These are phyloP conservation scores for Bambusicola thoracicus DNA, from an alignment of 2,113 vertebrate genomes.

Conservation along the genomic window DNA sequence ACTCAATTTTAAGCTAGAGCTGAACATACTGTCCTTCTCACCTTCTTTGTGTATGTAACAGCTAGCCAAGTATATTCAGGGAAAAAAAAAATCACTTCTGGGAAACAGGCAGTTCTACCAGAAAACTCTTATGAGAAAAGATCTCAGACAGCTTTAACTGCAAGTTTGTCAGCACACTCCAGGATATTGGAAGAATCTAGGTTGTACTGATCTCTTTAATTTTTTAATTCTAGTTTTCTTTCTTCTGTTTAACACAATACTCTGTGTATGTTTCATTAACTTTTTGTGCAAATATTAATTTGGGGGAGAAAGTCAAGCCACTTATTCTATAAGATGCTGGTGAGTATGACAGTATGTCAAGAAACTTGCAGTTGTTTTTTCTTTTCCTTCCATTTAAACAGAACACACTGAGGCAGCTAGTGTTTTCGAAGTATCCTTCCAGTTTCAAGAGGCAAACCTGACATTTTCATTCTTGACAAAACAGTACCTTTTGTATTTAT, in stretches of 20 bases:
- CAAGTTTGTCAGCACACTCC: not conserved
- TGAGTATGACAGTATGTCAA: not conserved
- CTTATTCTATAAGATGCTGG: not conserved
- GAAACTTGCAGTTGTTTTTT: not conserved
- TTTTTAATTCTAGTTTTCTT: not conserved
- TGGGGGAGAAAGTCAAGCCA: not conserved
- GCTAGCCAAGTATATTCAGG: not conserved
- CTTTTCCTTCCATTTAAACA: not conserved
- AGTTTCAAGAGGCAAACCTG: not conserved
- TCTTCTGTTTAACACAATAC: not conserved
- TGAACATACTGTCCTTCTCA: not conserved
- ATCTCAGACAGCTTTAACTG: not conserved
- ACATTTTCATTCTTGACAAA: not conserved
- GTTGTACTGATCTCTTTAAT: not conserved
- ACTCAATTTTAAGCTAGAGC: not conserved
- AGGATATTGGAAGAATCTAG: not conserved
- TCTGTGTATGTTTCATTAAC: not conserved
- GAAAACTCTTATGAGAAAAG: not conserved
- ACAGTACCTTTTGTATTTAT: not conserved
- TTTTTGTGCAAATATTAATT: not conserved
- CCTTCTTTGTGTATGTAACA: not conserved
- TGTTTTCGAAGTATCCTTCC: not conserved
- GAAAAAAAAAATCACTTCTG: not conserved
- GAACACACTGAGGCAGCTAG: not conserved
- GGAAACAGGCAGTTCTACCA: not conserved